Percentiles rank a stretch among this genome's conserved stretches.
These are phyloP conservation scores for Hermetia illucens DNA, from an alignment of 1,140 invertebrate genomes.

Conservation along the genomic window DNA sequence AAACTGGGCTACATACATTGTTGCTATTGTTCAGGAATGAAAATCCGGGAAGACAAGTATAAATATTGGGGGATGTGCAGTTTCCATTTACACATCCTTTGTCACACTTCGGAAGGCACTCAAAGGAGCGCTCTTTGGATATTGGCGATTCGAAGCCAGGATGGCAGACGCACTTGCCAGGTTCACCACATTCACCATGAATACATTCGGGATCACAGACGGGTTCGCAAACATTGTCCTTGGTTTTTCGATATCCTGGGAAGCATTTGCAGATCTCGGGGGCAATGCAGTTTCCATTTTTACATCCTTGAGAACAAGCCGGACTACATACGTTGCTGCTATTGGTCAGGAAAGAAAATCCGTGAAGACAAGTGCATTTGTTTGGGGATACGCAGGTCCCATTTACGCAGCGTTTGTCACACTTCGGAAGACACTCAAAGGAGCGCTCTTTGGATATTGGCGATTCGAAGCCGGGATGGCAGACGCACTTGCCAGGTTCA, in stretches of 20 bases:
- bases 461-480: no score
- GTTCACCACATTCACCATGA: no score
- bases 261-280: constrained; percentile 33
- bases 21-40: no score
- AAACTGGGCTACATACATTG: no score
- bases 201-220: constrained; percentile 32
- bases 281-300: constrained; percentile 30
- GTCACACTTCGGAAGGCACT: no score
- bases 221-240: constrained; percentile 30
- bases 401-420: background rate
- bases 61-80: constrained; percentile 32
- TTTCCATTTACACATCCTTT: constrained; percentile 29
- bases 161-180: no score
- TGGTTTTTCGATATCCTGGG: constrained; percentile 22
- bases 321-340: constrained; percentile 24
- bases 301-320: constrained; percentile 20
- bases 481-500: constrained; percentile 7
- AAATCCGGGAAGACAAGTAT: constrained; percentile 19
- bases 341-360: no score
- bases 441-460: no score
- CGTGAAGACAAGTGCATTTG: constrained; percentile 30
- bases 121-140: no score
- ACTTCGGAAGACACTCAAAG: no score
- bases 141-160: no score
- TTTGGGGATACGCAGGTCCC: background rate